Evolutionary conservation across 2,888 invertebrate genomes (phyloP).

Genomic region (Fragum fragum): DNA sequence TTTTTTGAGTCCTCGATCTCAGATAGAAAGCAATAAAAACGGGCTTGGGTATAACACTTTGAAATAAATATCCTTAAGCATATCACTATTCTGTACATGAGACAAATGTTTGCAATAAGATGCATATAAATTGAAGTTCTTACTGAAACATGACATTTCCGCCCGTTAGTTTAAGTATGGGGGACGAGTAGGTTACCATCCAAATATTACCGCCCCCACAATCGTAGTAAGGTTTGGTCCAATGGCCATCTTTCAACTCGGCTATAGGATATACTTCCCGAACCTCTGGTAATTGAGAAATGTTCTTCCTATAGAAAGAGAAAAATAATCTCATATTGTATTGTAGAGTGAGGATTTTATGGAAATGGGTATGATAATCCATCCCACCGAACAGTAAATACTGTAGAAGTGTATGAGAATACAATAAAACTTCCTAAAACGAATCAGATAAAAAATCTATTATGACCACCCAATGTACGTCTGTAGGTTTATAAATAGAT

Average conservation of each 20-base stretch:
- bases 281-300: constrained; percentile 46
- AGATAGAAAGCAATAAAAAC: background rate
- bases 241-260: constrained; percentile 89
- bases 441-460: too few relatives aligned
- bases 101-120: too few relatives aligned
- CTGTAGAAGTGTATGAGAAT: too few relatives aligned
- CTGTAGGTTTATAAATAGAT: too few relatives aligned
- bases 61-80: background rate
- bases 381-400: too few relatives aligned
- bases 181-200: constrained; percentile 94
- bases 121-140: background rate
- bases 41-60: background rate
- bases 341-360: too few relatives aligned
- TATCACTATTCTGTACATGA: too few relatives aligned
- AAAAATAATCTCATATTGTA: too few relatives aligned
- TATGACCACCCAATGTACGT: too few relatives aligned
- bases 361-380: too few relatives aligned
- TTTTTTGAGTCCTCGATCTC: too few relatives aligned
- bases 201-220: constrained; percentile 90
- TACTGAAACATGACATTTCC: constrained; percentile 19
- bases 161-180: constrained; percentile 70
- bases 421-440: too few relatives aligned
- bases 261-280: constrained; percentile 62
- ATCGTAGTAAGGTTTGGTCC: constrained; percentile 96
- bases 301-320: constrained; percentile 32